Percentiles rank a stretch among this genome's conserved stretches.
These are phyloP conservation scores for Girardinus metallicus DNA, from an alignment of 2,797 vertebrate species.

Conservation along the genomic window DNA sequence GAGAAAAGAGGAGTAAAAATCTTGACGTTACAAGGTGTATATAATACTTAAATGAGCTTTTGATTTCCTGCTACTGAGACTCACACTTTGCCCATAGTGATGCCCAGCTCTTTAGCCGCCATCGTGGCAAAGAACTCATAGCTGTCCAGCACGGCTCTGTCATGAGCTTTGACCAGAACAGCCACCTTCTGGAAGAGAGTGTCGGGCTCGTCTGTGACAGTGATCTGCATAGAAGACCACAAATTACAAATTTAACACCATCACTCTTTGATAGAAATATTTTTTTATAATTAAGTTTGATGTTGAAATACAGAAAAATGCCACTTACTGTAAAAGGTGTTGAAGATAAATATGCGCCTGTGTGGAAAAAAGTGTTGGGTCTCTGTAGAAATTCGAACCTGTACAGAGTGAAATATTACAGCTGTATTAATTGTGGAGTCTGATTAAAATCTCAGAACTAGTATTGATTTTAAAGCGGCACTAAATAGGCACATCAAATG, in stretches of 20 bases:
- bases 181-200: slow-evolving; percentile 87
- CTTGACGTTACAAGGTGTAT: neutral
- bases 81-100: slow-evolving; percentile 89
- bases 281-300: neutral
- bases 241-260: neutral
- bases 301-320: neutral
- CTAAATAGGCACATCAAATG: neutral
- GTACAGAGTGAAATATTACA: slow-evolving; percentile 2
- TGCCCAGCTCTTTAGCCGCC: slow-evolving; percentile 91
- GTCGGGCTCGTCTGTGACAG: slow-evolving; percentile 89
- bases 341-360: slow-evolving; percentile 45
- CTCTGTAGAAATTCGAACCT: slow-evolving; percentile 45
- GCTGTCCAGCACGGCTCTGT: slow-evolving; percentile 92
- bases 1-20: neutral
- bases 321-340: slow-evolving; percentile 60
- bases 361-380: slow-evolving; percentile 64
- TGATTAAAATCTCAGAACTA: neutral
- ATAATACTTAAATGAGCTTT: neutral
- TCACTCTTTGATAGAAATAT: neutral
- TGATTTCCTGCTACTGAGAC: slow-evolving; percentile 52
- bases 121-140: slow-evolving; percentile 91
- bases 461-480: neutral
- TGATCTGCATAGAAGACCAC: slow-evolving; percentile 76
- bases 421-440: neutral
- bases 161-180: slow-evolving; percentile 92